These are phyloP conservation scores for Cricetomys ansorgei DNA, from an alignment of 2,113 vertebrate genomes.

Conservation along the genomic window DNA sequence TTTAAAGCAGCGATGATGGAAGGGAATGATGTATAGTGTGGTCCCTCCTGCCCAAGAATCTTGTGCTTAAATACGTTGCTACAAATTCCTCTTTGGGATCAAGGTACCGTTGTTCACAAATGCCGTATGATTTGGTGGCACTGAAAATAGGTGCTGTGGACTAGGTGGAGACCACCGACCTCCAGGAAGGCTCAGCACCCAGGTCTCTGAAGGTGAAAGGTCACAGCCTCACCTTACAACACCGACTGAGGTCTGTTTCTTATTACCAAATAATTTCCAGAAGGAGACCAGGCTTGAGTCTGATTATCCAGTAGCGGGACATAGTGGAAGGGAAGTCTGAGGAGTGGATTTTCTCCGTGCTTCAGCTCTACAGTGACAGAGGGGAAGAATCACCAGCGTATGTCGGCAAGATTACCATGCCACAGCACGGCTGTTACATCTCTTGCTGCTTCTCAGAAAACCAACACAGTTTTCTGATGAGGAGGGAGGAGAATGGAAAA, in stretches of 20 bases:
- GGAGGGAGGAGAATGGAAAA: not conserved
- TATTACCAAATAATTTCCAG: slow-evolving; percentile 75
- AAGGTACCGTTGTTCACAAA: not conserved
- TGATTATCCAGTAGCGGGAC: not conserved
- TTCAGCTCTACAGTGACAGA: not conserved
- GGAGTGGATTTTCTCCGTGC: not conserved
- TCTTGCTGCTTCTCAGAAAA: not conserved
- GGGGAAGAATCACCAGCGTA: fast-evolving
- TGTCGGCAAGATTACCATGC: not conserved
- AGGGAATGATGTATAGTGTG: fast-evolving
- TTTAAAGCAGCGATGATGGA: not conserved
- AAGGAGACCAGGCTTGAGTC: slow-evolving; percentile 17
- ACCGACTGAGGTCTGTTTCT: slow-evolving; percentile 72
- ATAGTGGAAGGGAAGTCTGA: not conserved
- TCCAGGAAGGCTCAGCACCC: slow-evolving; percentile 51
- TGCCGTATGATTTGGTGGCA: not conserved
- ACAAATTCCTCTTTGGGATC: not conserved
- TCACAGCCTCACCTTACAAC: slow-evolving; percentile 67
- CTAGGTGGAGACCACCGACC: slow-evolving; percentile 75
- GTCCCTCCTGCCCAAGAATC: not conserved
- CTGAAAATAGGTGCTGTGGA: not conserved
- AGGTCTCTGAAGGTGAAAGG: slow-evolving; percentile 64
- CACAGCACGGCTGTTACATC: fast-evolving
- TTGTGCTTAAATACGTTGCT: not conserved
- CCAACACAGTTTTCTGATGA: not conserved